Evolutionary conservation across 2,113 vertebrate species (phyloP).

Genomic region (Callionymus lyra): DNA sequence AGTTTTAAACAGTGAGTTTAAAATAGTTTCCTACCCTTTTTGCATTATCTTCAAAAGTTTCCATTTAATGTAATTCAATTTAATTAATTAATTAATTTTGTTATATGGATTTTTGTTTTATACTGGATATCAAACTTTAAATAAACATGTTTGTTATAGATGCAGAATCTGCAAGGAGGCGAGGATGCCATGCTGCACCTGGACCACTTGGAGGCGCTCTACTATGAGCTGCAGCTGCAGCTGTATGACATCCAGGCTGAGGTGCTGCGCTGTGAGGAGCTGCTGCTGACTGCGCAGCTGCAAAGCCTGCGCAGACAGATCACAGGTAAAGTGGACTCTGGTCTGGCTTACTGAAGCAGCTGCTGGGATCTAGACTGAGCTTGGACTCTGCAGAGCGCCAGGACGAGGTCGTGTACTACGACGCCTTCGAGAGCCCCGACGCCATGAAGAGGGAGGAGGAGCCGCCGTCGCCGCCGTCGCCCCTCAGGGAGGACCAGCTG

Average conservation of each 20-base stretch:
- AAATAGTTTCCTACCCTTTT: no score
- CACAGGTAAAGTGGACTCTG: slow-evolving; percentile 67
- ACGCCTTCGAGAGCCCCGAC: slow-evolving; percentile 92
- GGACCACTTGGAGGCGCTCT: slow-evolving; percentile 89
- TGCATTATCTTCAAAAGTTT: no score
- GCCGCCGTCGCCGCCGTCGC: slow-evolving; percentile 56
- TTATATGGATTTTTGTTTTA: no score
- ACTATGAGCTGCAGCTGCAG: slow-evolving; percentile 94
- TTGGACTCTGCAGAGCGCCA: slow-evolving; percentile 53
- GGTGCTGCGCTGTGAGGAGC: slow-evolving; percentile 91
- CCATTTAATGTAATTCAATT: no score
- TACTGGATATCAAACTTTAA: no score
- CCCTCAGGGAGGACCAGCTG: slow-evolving; percentile 77
- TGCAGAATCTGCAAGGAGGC: slow-evolving; percentile 86
- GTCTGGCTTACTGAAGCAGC: not conserved
- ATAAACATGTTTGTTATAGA: no score
- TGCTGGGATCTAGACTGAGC: not conserved
- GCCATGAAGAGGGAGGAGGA: slow-evolving; percentile 86
- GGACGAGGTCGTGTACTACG: slow-evolving; percentile 96
- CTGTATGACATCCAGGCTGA: slow-evolving; percentile 94
- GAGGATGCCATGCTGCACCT: slow-evolving; percentile 83
- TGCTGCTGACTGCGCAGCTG: slow-evolving; percentile 86
- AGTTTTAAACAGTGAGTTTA: no score
- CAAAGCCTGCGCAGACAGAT: slow-evolving; percentile 90
- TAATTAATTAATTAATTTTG: no score